phyloP scores from a whole-genome alignment of 2,797 vertebrate genomes.

The Eurystomus glaucurus region DNA sequence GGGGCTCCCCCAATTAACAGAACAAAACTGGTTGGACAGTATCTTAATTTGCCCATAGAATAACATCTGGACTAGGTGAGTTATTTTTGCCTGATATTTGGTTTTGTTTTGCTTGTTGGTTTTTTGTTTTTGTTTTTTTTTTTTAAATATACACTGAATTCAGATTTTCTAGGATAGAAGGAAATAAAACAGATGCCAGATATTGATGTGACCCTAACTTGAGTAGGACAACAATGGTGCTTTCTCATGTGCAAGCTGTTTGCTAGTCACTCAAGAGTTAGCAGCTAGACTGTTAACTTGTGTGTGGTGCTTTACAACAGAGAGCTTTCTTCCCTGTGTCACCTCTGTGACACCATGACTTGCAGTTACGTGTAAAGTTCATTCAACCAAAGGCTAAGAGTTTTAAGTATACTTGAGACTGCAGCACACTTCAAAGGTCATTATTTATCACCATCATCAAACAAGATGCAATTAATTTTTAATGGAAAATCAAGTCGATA shows the following conservation, averaged over 20 bases:
- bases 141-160: neutral
- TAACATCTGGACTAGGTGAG: rapidly evolving
- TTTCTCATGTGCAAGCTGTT: neutral
- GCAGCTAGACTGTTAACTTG: neutral
- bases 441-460: constrained; percentile 65
- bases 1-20: neutral
- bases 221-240: neutral
- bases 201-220: neutral
- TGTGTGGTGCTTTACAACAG: neutral
- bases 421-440: constrained; percentile 27
- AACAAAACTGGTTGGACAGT: neutral
- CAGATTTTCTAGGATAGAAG: neutral
- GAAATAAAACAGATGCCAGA: neutral
- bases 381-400: neutral
- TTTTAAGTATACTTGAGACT: constrained; percentile 14
- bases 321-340: neutral
- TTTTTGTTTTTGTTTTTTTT: neutral
- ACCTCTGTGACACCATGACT: neutral
- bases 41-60: neutral
- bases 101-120: neutral
- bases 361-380: neutral
- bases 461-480: constrained; percentile 70
- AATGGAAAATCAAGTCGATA: constrained; percentile 67
- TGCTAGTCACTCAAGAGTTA: neutral
- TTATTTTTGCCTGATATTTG: neutral